Conservation (phyloP, 2,797 vertebrate genomes). For the Carcharodon carcharias region DNA sequence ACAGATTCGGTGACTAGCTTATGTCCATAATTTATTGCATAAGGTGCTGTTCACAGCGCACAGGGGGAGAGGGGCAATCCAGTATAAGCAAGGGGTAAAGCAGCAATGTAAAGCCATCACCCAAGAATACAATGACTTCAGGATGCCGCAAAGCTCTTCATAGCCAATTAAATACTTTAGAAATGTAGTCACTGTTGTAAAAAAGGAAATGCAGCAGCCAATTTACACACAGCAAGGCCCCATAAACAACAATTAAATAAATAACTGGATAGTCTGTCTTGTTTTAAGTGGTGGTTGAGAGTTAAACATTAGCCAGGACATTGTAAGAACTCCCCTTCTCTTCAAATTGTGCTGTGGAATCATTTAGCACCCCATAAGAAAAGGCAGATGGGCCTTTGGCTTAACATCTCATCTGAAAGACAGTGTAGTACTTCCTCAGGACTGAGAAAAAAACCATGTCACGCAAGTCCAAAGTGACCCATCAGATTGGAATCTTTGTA, state of each 20-base stretch:
- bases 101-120: background rate
- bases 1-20: too few relatives aligned
- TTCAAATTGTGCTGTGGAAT: background rate
- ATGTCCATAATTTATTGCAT: too few relatives aligned
- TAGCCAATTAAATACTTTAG: background rate
- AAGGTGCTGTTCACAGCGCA: too few relatives aligned
- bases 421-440: background rate
- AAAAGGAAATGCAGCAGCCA: background rate
- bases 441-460: background rate
- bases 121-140: background rate
- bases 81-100: background rate
- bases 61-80: background rate
- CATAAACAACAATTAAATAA: background rate
- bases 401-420: background rate
- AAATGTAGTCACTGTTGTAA: background rate
- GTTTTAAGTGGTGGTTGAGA: background rate
- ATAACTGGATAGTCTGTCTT: background rate
- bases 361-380: background rate
- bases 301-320: too few relatives aligned
- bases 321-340: background rate
- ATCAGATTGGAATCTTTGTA: background rate
- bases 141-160: background rate
- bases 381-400: background rate
- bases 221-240: background rate
- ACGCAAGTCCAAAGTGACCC: background rate